Base-by-base conservation (phyloP, 2,797 vertebrate species). In the Hapalemur alaotrensis region DNA sequence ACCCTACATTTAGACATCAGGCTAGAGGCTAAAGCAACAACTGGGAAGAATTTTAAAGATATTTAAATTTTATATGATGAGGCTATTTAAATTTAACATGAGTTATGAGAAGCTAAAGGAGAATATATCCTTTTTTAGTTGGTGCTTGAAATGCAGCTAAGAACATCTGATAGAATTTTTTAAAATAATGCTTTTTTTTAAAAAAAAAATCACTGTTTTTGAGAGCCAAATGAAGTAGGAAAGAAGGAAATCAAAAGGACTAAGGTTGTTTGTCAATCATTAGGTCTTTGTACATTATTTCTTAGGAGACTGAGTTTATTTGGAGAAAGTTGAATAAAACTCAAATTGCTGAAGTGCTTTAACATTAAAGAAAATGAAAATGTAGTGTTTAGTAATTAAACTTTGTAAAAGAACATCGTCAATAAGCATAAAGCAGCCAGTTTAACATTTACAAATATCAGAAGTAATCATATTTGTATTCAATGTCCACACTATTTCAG, bases 51-150 rank as follows among this genome's bases (percentile, higher is more conserved):
- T 78, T 96, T 93, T 91, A 84, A 92, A 87, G 54, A 48, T 72
- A 69, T 78, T 95, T 87, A 83, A 96, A 95, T 72, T 83, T 73
- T 87, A 84, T 79, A 73, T 79, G 38, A 73, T 72, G 25, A 89
- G 28, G 25, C 2, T 91, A 85, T 76, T 96, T 93, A 88, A 88
- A 89, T 88, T 83, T 91, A 87, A 86, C 38, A 87, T 50, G 20
- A 86, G 3, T 84, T 76, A 91, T 17, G 78, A 85, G 59, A 92
- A 52, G 13, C 43, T 86, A 65, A 94, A 95, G 32, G 70, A 93
- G 30, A 95, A 63, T 96, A 65, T 73, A 23, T 63, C 67, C 15
- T 70, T 14, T 43, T 95, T 88, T 86, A 84, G 38, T 75, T 83
- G 28, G 23, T 93, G 12, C 50, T 91, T 25, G 41, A 94, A 94